Base-by-base conservation (phyloP, 2,113 vertebrate genomes). In the Cervus canadensis region DNA sequence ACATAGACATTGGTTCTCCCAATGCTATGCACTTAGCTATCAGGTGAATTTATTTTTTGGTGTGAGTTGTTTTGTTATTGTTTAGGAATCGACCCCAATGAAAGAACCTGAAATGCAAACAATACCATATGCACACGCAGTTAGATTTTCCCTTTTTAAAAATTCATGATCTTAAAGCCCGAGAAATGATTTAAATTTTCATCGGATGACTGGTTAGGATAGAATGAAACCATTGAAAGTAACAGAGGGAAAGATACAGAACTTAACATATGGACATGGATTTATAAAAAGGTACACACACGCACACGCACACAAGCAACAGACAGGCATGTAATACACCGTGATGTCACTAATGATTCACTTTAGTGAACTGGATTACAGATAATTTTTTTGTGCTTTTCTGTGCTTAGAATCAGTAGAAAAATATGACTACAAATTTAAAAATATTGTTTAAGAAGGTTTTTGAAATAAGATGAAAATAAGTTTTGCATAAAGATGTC, bases 371-470 rank as follows among this genome's bases (percentile, higher is more conserved):
- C 23, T 14, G 56, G 14, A n/a, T 79, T 19, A 33, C 15, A 71
- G 45, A 33, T 48, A 15, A 26, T 43, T 59, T 25, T 25, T 45
- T 36, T 43, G 30, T 82, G 60, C 3, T 54, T 56, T 64, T 81
- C 33, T 59, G 30, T 30, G 67, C 43, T 90, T 87, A 79, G 85
- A 87, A 82, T 92, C 36, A 56, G 45, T 87, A 76, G 87, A 92
- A 93, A 94, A 54, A 71, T 5, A 30, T 33, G 2, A 62, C 36
- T 45, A 50, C 17, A 59, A 40, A 59, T 52, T 86, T 45, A 30
- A 95, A 81, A 57, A 26, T n/a, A 89, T 12, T 60, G 50, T 43
- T 54, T 83, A 17, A 36, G 23, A n/a, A 67, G 43, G 19, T 14
- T 12, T 48, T 56, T 56, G 43, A 89, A 95, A 94, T 64, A 82